Conservation (phyloP, 2,113 vertebrate species). For the Melanerpes aurifrons region DNA sequence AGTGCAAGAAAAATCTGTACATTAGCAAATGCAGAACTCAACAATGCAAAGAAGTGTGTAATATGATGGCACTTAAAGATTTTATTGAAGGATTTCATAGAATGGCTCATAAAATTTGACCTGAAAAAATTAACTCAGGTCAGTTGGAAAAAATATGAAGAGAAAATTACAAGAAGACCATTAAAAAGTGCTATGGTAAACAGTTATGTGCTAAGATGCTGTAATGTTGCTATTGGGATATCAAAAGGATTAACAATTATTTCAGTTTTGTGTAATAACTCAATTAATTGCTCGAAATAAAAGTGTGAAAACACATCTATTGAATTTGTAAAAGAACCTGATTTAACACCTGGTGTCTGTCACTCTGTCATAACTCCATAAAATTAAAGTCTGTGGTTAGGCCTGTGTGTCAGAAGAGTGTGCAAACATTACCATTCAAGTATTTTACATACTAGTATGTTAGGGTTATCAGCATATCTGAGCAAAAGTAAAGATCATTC, state of each 20-base stretch:
- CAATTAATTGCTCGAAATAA: neutral
- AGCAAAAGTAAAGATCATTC: neutral
- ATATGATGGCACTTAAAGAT: neutral
- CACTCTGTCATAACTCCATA: neutral
- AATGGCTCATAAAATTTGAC: neutral
- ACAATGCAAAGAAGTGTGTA: neutral
- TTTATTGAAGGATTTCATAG: neutral
- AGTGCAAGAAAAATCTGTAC: neutral
- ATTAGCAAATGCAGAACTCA: neutral
- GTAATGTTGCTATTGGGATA: neutral
- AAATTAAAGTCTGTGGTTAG: neutral
- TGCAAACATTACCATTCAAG: neutral
- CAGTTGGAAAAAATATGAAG: neutral
- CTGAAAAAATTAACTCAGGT: neutral
- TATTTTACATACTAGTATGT: neutral
- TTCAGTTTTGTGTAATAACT: neutral
- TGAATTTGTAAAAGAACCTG: neutral
- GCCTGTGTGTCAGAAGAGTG: neutral
- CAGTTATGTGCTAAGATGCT: neutral
- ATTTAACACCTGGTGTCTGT: neutral
- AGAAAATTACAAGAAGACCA: neutral
- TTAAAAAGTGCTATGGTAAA: conserved; percentile 12
- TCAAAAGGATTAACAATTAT: neutral
- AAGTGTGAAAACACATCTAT: neutral
- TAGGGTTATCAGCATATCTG: neutral